Evolutionary conservation across 2,888 invertebrate species (phyloP).

Genomic region (Rotaria socialis): DNA sequence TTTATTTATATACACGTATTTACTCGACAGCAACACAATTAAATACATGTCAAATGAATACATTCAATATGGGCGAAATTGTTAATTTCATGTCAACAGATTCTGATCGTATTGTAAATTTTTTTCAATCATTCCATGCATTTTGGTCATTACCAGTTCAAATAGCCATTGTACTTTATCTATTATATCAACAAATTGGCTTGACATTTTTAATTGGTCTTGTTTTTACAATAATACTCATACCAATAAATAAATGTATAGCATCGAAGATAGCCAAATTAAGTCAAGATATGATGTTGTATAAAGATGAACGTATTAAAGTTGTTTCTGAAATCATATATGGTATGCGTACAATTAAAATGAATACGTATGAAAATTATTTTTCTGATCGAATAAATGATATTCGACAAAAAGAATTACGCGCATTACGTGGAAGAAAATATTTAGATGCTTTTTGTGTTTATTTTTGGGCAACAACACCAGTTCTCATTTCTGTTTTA

Average conservation of each 20-base stretch:
- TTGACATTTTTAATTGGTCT: conserved; percentile 84
- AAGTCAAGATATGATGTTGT: conserved; percentile 79
- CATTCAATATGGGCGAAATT: conserved; percentile 43
- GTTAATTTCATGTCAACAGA: conserved; percentile 79
- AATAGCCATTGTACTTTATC: conserved; percentile 56
- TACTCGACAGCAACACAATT: conserved; percentile 37
- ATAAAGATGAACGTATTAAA: conserved; percentile 82
- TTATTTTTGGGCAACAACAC: conserved; percentile 96
- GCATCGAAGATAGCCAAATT: conserved; percentile 73
- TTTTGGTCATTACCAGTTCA: conserved; percentile 93
- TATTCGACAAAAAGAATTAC: conserved; percentile 66
- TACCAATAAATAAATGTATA: conserved; percentile 84
- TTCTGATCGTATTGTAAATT: conserved; percentile 86
- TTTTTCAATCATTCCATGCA: conserved; percentile 89
- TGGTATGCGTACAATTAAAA: conserved; percentile 82
- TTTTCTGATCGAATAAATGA: conserved; percentile 69
- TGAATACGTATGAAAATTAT: conserved; percentile 86
- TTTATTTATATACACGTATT: conserved; percentile 34
- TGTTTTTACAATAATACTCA: conserved; percentile 75
- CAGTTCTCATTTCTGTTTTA: conserved; percentile 67
- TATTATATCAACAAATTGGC: conserved; percentile 68
- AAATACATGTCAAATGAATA: conserved; percentile 38
- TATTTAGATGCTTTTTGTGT: conserved; percentile 95
- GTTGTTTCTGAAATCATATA: conserved; percentile 78
- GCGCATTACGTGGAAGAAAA: conserved; percentile 76